phyloP scores from a whole-genome alignment of 2,113 vertebrate species.

The Ceyx cyanopectus region DNA sequence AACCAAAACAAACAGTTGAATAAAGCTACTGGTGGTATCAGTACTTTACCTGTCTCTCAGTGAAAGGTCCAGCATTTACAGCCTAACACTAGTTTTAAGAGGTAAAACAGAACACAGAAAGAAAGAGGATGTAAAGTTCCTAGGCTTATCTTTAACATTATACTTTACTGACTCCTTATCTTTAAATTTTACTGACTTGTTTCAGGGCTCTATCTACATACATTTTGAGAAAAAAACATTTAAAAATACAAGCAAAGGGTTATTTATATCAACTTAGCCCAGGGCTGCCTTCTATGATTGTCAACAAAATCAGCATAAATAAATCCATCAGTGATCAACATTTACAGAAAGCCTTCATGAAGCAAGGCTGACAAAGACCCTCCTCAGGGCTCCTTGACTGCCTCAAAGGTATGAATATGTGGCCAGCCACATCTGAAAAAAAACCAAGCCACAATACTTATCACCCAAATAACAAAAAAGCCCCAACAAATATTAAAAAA shows the following conservation, averaged over 20 bases:
- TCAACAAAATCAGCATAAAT: background rate
- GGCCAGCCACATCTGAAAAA: background rate
- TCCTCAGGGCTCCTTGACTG: background rate
- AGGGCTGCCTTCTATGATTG: rapidly evolving
- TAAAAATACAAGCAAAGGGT: background rate
- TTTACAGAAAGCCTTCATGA: background rate
- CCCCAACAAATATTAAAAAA: too few species aligned
- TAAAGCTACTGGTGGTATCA: background rate
- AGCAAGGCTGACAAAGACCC: background rate
- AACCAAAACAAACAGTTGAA: background rate
- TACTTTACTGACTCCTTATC: background rate
- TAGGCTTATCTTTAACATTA: background rate
- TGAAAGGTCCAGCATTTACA: background rate
- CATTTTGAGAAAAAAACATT: background rate
- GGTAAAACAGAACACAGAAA: background rate
- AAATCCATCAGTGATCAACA: background rate
- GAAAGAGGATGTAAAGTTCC: background rate
- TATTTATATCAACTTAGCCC: background rate
- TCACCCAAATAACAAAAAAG: background rate
- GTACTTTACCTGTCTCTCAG: background rate
- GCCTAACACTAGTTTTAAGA: background rate
- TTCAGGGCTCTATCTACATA: background rate
- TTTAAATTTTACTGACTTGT: background rate
- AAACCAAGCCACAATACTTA: background rate
- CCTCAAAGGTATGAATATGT: background rate